Evolutionary conservation across 2,797 vertebrate species (phyloP), one percentile per base, ranked within the genome.

Genomic region (Ctenopoma kingsleyae): DNA sequence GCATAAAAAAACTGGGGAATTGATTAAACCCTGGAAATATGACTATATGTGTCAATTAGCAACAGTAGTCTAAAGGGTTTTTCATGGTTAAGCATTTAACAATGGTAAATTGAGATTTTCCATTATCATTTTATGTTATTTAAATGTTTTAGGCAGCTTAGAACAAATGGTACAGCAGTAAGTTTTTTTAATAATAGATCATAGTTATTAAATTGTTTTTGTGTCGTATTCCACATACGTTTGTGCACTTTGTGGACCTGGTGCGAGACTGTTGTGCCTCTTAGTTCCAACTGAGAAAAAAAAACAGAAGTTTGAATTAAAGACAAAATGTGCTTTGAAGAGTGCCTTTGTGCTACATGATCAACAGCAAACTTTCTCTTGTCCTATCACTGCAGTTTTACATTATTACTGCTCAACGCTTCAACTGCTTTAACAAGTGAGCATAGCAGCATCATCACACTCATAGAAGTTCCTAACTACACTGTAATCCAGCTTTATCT

Each of bases 31-130:
- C 68, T 49, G 50, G 58, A 79, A 87, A 84, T 74, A 66, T 66
- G 62, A 62, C 78, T 58, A 23, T 83, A 83, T 90, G 88, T 88
- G 76, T 88, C 85, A 89, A 91, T 87, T 88, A 87, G 74, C 44
- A 52, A 49, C 62, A 62, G 62, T 59, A 40, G 47, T 67, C 58
- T 56, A 35, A 71, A 53, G 67, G 70, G 27, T 17, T 22, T 59
- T 60, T 64, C 59, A 49, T 56, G 5, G 65, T 72, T 8, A 23
- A 55, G 15, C 38, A 41, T 67, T 69, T 19, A 54, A 44, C 19
- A 8, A n/a, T 57, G 20, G 32, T 68, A 69, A 52, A 57, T 46
- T 44, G 5, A 23, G 40, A 16, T 57, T 55, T 65, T 32, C 4
- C 13, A 15, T 50, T 71, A 53, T 50, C 23, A 12, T 68, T 73